Evolutionary conservation across 2,113 vertebrate species (phyloP).

Genomic region (Odontesthes bonariensis): DNA sequence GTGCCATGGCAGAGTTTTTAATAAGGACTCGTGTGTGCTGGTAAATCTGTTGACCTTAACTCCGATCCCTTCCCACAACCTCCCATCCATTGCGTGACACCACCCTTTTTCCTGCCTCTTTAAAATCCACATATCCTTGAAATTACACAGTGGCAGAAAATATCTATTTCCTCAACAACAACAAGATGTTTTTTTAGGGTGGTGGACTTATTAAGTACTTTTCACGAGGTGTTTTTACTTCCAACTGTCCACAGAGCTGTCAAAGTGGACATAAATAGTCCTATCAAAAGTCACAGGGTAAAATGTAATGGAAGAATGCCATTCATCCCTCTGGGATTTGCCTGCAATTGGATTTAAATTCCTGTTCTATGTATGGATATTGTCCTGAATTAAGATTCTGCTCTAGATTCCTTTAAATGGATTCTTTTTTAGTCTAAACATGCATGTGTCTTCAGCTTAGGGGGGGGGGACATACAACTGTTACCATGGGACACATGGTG

Average conservation of each 20-base stretch:
- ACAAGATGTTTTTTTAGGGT: background rate
- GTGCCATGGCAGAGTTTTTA: slow-evolving; percentile 6
- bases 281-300: background rate
- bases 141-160: background rate
- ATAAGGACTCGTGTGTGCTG: slow-evolving; percentile 28
- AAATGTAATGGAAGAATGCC: background rate
- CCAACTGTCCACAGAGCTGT: background rate
- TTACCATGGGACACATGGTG: slow-evolving; percentile 55
- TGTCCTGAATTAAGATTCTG: background rate
- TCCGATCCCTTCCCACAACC: slow-evolving; percentile 1
- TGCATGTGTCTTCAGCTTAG: slow-evolving; percentile 13
- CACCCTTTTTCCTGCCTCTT: slow-evolving; percentile 15
- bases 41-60: slow-evolving; percentile 5
- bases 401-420: slow-evolving; percentile 1
- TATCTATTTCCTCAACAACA: background rate
- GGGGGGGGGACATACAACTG: slow-evolving; percentile 8
- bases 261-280: background rate
- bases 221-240: background rate
- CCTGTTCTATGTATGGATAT: background rate
- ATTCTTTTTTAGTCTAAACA: slow-evolving; percentile 10
- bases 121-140: background rate
- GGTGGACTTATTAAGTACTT: background rate
- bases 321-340: background rate
- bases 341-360: background rate
- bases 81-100: background rate